Percentiles rank a stretch among this genome's conserved stretches.
Conservation (phyloP, 2,888 invertebrate genomes). For the Amphiduros pacificus region DNA sequence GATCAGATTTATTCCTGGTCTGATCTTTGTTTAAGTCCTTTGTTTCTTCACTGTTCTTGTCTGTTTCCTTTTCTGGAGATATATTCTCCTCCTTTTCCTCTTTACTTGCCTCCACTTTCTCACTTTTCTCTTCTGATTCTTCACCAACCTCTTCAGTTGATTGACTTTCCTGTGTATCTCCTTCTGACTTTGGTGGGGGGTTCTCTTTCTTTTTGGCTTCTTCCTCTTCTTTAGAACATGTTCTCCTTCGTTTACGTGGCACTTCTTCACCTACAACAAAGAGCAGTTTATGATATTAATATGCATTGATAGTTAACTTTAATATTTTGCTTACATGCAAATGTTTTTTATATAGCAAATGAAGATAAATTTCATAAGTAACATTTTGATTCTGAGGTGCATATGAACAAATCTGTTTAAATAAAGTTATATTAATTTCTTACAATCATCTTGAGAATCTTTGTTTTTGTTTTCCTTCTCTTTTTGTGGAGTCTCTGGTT, state of each 20-base stretch:
- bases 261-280: no score
- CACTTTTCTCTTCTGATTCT: background rate
- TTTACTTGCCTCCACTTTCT: background rate
- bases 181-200: background rate
- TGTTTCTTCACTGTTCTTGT: background rate
- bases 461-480: no score
- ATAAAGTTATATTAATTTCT: no score
- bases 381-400: background rate
- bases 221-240: constrained; percentile 7
- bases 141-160: background rate
- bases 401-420: no score
- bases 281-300: background rate
- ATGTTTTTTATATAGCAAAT: background rate
- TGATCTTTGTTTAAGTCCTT: background rate
- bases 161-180: background rate
- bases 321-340: background rate
- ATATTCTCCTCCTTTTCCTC: background rate
- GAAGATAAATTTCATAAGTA: background rate
- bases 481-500: no score
- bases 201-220: background rate
- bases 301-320: background rate
- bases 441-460: no score
- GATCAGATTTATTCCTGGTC: background rate
- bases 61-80: background rate
- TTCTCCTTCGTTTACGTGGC: constrained; percentile 17